Evolutionary conservation across 1,140 invertebrate genomes (phyloP), one percentile per base, ranked within the genome.

Genomic region (Scaptomyza montana): DNA sequence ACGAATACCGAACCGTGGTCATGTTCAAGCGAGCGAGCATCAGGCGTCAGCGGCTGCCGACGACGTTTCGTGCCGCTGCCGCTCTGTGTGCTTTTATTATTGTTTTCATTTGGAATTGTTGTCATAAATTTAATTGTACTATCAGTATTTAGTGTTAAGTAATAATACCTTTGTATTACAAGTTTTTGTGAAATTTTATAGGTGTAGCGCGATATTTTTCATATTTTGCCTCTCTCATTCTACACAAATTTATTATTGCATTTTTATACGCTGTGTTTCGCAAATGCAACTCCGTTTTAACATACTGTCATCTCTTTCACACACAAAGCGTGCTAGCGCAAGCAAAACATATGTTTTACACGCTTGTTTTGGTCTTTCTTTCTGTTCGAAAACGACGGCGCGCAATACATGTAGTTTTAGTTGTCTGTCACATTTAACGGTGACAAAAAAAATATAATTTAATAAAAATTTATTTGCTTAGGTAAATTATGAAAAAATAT

Each of bases 201-300:
- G 62, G 53, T 73, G 66, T 71, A 62, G 82, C 69, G 76, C 78
- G 72, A 77, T 82, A 79, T 78, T 74, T 69, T 62, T 36, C 39
- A 13, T 46, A n/a, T 61, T 49, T 89, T 77, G 49, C 28, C 39
- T 86, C 66, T 21, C 46, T 56, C 82, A 86, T 86, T 86, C 63
- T 67, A 78, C 74, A 63, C 82, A 78, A 65, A 67, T 87, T 81
- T 87, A 86, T 80, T 81, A 80, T 86, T 87, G 78, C 82, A 86
- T 87, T 87, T 82, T 78, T 68, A 36, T 80, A 33, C 77, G 51
- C 69, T 66, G 33, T 71, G 47, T 69, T 86, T 86, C 78, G 81
- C 78, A 63, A 81, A 87, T 86, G 82, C 75, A 73, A 19, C 62
- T 43, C 30, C 8, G 13, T 2, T 21, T 21, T 16, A 21, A 13